These are phyloP conservation scores for Tapirus terrestris DNA, from an alignment of 2,113 vertebrate genomes.

Conservation along the genomic window DNA sequence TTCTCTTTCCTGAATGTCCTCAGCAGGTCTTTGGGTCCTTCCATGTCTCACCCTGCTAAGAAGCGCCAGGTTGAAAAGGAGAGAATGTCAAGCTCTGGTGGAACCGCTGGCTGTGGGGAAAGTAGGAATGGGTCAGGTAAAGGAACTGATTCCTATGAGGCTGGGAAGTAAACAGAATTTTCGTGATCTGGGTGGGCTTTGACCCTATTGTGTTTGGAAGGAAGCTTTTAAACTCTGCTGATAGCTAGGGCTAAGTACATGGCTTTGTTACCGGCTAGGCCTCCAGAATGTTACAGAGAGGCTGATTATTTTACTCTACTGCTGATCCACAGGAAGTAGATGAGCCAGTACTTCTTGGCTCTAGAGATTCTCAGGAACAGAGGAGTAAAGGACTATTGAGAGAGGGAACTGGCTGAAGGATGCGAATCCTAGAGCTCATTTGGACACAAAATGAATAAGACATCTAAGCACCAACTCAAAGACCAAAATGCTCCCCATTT, in stretches of 20 bases:
- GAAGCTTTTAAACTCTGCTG: neutral
- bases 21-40: neutral
- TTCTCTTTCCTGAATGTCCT: neutral
- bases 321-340: neutral
- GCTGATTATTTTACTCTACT: neutral
- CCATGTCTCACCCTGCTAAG: neutral
- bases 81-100: neutral
- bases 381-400: neutral
- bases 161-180: neutral
- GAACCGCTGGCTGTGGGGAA: neutral
- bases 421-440: neutral
- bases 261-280: neutral
- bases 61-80: neutral
- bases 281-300: neutral
- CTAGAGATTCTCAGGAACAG: neutral
- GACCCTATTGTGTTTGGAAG: neutral
- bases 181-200: neutral
- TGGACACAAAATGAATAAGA: neutral
- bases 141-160: constrained; percentile 43
- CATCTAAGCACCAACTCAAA: neutral
- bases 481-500: neutral
- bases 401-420: neutral
- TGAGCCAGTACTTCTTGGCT: neutral
- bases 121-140: neutral
- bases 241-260: neutral